Conservation (phyloP, 2,113 vertebrate species). For the Mormyrus lacerda region DNA sequence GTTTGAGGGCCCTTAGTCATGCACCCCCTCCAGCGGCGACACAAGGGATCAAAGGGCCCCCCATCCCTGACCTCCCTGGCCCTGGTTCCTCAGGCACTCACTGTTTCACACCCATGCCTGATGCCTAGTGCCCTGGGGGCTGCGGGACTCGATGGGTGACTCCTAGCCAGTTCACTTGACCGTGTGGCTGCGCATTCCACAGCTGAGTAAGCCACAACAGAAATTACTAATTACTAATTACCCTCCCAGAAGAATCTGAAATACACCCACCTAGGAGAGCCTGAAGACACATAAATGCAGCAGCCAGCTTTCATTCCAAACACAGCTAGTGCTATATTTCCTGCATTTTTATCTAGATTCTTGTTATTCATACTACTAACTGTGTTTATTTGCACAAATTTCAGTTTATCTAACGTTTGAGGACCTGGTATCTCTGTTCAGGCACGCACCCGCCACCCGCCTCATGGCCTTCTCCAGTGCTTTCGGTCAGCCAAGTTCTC, state of each 20-base stretch:
- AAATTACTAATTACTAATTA: not conserved
- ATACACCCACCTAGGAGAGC: not conserved
- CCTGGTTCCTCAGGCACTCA: not conserved
- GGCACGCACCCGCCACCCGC: not conserved
- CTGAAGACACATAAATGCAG: not conserved
- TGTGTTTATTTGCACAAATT: not conserved
- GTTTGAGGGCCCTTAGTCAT: not conserved
- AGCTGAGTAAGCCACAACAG: not conserved
- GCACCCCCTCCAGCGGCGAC: not conserved
- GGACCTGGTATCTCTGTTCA: not conserved
- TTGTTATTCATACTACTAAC: not conserved
- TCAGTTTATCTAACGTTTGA: not conserved
- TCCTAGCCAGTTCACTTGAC: not conserved
- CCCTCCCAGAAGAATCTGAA: not conserved
- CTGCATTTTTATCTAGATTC: not conserved
- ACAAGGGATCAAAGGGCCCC: not conserved
- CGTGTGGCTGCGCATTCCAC: not conserved
- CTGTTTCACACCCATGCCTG: not conserved
- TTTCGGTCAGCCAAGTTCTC: not conserved
- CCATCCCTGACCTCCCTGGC: not conserved
- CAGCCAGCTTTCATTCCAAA: not conserved
- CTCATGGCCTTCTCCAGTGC: not conserved
- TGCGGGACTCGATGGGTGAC: not conserved
- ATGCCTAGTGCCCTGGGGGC: not conserved
- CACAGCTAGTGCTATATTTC: not conserved